These are phyloP conservation scores for Pimpla rufipes DNA, from an alignment of 2,888 invertebrate genomes.

Conservation along the genomic window DNA sequence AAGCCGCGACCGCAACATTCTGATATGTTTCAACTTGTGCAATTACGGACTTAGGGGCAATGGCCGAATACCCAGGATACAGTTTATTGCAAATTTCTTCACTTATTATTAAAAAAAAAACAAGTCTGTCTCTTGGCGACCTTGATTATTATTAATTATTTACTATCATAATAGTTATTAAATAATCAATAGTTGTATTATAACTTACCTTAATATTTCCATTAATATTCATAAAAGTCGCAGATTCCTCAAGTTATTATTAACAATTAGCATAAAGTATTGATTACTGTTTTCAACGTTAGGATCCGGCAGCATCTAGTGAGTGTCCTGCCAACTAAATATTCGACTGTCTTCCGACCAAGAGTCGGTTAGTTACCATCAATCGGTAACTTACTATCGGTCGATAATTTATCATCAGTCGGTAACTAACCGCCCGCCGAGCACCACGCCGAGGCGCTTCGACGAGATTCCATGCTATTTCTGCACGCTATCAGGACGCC, in stretches of 20 bases:
- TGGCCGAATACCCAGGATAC: background rate
- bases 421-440: background rate
- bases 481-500: background rate
- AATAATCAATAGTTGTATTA: background rate
- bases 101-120: background rate
- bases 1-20: background rate
- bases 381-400: slow-evolving; percentile 7
- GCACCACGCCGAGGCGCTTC: background rate
- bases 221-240: too few relatives aligned
- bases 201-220: too few relatives aligned
- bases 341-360: background rate
- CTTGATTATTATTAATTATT: too few relatives aligned
- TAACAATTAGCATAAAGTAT: background rate
- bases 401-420: slow-evolving; percentile 9
- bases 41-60: background rate
- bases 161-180: background rate
- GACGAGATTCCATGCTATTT: slow-evolving; percentile 53
- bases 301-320: background rate
- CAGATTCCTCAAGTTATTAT: too few relatives aligned
- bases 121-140: too few relatives aligned
- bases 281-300: background rate
- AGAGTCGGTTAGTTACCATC: slow-evolving; percentile 21
- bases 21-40: background rate
- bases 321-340: background rate
- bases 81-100: background rate